phyloP scores from a whole-genome alignment of 64 coral and sea anemone genomes.

The Porites australiensis region DNA sequence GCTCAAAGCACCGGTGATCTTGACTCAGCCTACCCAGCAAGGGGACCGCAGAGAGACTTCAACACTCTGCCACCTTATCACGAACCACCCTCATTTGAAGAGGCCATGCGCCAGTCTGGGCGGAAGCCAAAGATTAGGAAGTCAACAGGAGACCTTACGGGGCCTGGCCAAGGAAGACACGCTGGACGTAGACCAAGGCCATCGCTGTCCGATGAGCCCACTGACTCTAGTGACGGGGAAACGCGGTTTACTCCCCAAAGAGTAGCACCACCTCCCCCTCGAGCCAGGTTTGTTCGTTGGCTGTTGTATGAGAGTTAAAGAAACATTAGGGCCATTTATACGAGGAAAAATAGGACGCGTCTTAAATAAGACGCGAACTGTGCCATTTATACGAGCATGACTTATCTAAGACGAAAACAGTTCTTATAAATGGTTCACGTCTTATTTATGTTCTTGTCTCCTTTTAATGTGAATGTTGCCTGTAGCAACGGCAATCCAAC shows the following conservation, averaged over 20 bases:
- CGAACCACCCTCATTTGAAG: conserved; percentile 92
- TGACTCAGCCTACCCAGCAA: conserved; percentile 74
- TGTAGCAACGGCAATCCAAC: too few species aligned
- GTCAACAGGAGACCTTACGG: conserved; percentile 81
- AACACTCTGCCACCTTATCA: conserved; percentile 85
- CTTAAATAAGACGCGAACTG: too few species aligned
- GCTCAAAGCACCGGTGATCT: conserved; percentile 82
- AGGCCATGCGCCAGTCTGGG: conserved; percentile 89
- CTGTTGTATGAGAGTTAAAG: too few species aligned
- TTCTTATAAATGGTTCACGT: too few species aligned
- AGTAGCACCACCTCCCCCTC: conserved; percentile 62
- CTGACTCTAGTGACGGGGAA: conserved; percentile 79
- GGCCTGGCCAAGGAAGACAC: conserved; percentile 29
- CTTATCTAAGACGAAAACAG: too few species aligned
- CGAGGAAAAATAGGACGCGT: too few species aligned
- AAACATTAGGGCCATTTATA: too few species aligned
- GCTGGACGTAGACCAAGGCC: conserved; percentile 59
- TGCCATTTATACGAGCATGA: too few species aligned
- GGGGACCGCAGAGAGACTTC: conserved; percentile 86
- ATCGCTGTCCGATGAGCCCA: conserved; percentile 56
- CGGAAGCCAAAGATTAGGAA: conserved; percentile 74
- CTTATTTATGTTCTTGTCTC: too few species aligned
- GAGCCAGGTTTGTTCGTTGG: background rate
- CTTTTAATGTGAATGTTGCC: too few species aligned
- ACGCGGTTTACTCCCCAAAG: conserved; percentile 38